Evolutionary conservation across 2,888 invertebrate species (phyloP).

Genomic region (Gymnosoma rotundatum): DNA sequence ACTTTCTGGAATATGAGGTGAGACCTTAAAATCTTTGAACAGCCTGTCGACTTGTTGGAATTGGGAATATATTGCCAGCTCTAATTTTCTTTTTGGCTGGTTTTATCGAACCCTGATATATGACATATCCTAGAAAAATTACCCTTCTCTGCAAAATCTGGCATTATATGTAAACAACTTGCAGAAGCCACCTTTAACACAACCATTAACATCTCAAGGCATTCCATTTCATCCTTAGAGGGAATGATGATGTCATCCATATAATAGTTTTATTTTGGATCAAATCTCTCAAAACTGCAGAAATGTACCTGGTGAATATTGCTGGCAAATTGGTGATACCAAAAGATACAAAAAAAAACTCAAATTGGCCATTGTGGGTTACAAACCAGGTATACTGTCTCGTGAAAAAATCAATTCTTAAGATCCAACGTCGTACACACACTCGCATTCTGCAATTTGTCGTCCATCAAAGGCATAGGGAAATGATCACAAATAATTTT

Average conservation of each 20-base stretch:
- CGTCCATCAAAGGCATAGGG: slow-evolving; percentile 64
- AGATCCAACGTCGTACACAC: slow-evolving; percentile 60
- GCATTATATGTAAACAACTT: slow-evolving; percentile 50
- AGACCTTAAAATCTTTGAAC: slow-evolving; percentile 70
- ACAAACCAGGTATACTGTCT: slow-evolving; percentile 72
- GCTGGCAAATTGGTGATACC: slow-evolving; percentile 46
- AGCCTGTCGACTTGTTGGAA: slow-evolving; percentile 37
- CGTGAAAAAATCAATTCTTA: slow-evolving; percentile 11
- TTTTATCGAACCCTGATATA: slow-evolving; percentile 58
- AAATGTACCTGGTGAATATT: slow-evolving; percentile 27
- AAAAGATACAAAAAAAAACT: slow-evolving; percentile 61
- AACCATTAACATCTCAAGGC: slow-evolving; percentile 6
- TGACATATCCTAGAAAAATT: slow-evolving; percentile 45
- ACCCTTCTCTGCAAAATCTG: slow-evolving; percentile 54
- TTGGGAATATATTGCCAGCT: slow-evolving; percentile 55
- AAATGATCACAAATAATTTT: slow-evolving; percentile 60
- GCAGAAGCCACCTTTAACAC: slow-evolving; percentile 41
- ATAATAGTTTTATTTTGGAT: slow-evolving; percentile 17
- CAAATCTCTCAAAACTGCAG: slow-evolving; percentile 1
- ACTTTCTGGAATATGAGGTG: slow-evolving; percentile 54
- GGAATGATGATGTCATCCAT: slow-evolving; percentile 64
- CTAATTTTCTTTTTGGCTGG: slow-evolving; percentile 51
- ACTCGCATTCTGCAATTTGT: slow-evolving; percentile 55
- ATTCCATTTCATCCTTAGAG: slow-evolving; percentile 48
- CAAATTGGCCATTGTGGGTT: slow-evolving; percentile 65